A percentile compares a stretch with the other conserved stretches of the same genome.
phyloP scores from a whole-genome alignment of 2,797 vertebrate genomes.

The Enteromius unitaeniatus region DNA sequence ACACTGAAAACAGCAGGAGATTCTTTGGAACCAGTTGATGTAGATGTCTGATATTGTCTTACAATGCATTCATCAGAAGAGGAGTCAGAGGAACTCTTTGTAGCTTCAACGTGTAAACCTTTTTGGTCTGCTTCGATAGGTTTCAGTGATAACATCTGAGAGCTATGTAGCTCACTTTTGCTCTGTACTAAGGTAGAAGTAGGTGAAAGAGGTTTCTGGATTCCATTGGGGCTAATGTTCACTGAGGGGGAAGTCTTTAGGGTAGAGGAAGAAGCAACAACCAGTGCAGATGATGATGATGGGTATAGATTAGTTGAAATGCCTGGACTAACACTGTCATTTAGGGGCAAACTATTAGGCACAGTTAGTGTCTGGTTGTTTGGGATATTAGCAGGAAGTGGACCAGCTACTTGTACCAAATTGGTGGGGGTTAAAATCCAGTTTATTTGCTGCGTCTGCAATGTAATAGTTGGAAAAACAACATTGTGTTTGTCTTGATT shows the following conservation, averaged over 20 bases:
- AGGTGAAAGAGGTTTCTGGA: neutral
- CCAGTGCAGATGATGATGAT: neutral
- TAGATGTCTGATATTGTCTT: neutral
- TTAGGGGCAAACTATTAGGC: neutral
- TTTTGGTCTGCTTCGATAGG: slow-evolving; percentile 34
- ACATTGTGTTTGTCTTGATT: neutral
- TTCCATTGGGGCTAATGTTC: neutral
- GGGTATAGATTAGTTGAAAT: slow-evolving; percentile 9
- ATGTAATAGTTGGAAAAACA: neutral
- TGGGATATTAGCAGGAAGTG: slow-evolving; percentile 23
- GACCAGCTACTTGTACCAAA: slow-evolving; percentile 67
- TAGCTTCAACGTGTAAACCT: neutral
- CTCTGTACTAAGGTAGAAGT: slow-evolving; percentile 5
- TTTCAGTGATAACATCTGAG: slow-evolving; percentile 21
- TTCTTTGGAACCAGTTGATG: neutral
- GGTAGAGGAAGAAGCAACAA: slow-evolving; percentile 12
- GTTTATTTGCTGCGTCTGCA: slow-evolving; percentile 63
- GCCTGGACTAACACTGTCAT: neutral
- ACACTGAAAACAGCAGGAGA: neutral
- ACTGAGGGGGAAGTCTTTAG: neutral
- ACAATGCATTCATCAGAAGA: neutral
- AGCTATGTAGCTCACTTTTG: neutral
- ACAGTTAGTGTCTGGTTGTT: neutral
- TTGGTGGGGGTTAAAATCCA: slow-evolving; percentile 78
- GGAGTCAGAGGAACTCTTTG: slow-evolving; percentile 4